A percentile compares a stretch with the other conserved stretches of the same genome.
Evolutionary conservation across 2,888 invertebrate species (phyloP).

Genomic region (Oscheius sp.): DNA sequence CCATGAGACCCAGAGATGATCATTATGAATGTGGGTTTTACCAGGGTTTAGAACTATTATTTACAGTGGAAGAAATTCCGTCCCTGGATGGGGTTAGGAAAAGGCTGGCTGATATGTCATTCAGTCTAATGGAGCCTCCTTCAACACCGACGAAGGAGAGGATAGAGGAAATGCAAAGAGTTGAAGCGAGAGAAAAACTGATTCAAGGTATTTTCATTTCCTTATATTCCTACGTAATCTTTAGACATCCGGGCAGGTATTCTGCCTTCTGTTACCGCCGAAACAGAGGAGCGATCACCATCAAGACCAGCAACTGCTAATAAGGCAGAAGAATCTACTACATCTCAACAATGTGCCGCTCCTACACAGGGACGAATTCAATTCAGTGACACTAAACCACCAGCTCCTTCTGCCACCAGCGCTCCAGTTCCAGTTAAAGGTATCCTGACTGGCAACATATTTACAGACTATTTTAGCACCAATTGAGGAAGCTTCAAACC

Average conservation of each 20-base stretch:
- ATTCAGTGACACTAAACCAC: neutral
- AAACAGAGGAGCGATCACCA: neutral
- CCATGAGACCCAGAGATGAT: neutral
- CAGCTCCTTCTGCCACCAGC: neutral
- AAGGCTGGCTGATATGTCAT: constrained; percentile 23
- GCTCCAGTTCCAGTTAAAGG: neutral
- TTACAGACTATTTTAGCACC: neutral
- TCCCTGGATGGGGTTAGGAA: constrained; percentile 19
- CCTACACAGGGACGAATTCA: constrained; percentile 3
- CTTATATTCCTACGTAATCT: neutral
- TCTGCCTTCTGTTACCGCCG: neutral
- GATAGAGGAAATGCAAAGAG: constrained; percentile 23
- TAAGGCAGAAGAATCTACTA: neutral
- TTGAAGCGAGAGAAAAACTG: constrained; percentile 25
- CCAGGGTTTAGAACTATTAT: neutral
- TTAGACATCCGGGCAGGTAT: constrained; percentile 20
- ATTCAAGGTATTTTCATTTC: constrained; percentile 3
- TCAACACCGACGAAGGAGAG: constrained; percentile 25
- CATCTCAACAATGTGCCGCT: neutral
- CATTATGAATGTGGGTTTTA: neutral
- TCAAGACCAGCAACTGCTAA: neutral
- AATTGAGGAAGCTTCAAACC: neutral
- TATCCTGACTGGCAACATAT: neutral
- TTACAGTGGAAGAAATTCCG: constrained; percentile 20
- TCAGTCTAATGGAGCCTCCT: constrained; percentile 31